Evolutionary conservation across 2,797 vertebrate genomes (phyloP), one percentile per base, ranked within the genome.

Genomic region (Gymnopithys bicolor): DNA sequence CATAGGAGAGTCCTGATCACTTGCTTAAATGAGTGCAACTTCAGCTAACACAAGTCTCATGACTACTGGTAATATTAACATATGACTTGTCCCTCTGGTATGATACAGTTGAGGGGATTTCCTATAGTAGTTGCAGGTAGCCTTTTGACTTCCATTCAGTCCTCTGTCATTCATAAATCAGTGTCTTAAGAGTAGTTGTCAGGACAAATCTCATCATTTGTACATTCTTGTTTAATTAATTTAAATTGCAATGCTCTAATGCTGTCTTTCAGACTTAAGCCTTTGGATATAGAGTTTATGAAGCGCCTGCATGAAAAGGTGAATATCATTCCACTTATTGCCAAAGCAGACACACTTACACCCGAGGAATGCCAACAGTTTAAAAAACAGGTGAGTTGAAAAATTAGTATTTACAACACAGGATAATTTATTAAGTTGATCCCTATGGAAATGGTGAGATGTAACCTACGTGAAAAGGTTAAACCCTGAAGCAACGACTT

Each of bases 231-330:
- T 71, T 88, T 81, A 82, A 80, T 91, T 51, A 89, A 41, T 52
- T 32, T 81, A 66, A 95, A 84, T 77, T 63, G 58, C 56, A 67
- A 87, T 46, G 25, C 28, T 87, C 9, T 89, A 23, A 55, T 90
- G 55, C 51, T 96, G 37, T 89, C 39, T 97, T 96, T 91, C 98
- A 99, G 99, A 95, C 97, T 99, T 96, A 99, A 99, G 96, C 99
- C 99, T n/a, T 98, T 99, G 98, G 99, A 99, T 97, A 99, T 99
- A 62, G 99, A 99, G 97, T 99, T 99, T 97, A 99, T 99, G 99
- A 99, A 99, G 93, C 98, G 99, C 97, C 98, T 99, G 98, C 99
- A 99, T 87, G 99, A 99, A 98, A 99, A 99, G 97, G 99, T 99
- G 97, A 99, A 99, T 95, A 99, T 99, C 97, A 99, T 99, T 97